Evolutionary conservation across 2,113 vertebrate genomes (phyloP), one percentile per base, ranked within the genome.

Genomic region (Emydocephalus ijimae): DNA sequence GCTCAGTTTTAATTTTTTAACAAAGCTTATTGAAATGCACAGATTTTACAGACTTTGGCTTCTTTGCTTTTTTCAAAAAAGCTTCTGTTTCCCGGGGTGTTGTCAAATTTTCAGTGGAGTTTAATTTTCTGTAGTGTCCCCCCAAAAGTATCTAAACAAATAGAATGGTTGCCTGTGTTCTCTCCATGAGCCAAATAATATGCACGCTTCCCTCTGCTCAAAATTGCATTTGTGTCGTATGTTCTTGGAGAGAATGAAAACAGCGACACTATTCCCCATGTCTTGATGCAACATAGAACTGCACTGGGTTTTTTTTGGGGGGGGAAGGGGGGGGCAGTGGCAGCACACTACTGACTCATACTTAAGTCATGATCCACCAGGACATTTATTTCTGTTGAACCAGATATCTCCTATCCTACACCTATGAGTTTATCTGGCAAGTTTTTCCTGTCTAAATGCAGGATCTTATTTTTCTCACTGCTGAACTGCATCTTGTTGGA

Each of bases 141-240:
- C 95, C 94, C 93, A 95, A 92, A 96, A 59, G 87, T 39, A 39
- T 64, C 23, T 61, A 69, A 85, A 74, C 57, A 74, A 56, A 90
- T 24, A 39, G 18, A 93, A 4, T 69, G 50, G 43, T 55, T n/a
- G 11, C 14, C 94, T 92, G 93, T 96, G 93, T 92, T 94, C 96
- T 96, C 94, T 95, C 96, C 96, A 92, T 96, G 95, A 95, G 95
- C 97, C 15, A 52, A 95, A 95, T 96, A 95, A 96, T 95, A 94
- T 89, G 95, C 95, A 96, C 95, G 96, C 95, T 93, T 64, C 92
- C 93, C 29, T 54, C 61, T 90, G 15, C 57, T 74, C 29, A 54
- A 81, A 54, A 90, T 54, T 26, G 24, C 24, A 52, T 90, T 52
- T 90, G 89, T 10, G 45, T 29, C 24, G 20, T 15, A 3, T 81